Conservation (phyloP, 1,140 invertebrate genomes). For the Bombus turneri region DNA sequence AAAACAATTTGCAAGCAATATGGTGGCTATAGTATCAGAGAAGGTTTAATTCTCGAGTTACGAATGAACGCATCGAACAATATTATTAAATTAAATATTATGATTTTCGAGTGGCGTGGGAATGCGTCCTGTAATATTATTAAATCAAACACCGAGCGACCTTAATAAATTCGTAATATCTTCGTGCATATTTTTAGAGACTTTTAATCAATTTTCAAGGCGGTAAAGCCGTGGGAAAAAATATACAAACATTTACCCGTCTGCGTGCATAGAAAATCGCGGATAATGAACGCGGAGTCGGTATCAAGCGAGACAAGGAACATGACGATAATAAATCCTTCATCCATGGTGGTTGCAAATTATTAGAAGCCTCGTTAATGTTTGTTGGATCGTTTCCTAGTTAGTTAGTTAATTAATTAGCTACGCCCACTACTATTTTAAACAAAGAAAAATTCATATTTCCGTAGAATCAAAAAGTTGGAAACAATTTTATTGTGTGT, state of each 20-base stretch:
- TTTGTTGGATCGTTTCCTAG: background rate
- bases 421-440: too few relatives aligned
- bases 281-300: background rate
- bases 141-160: constrained; percentile 3
- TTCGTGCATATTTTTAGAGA: background rate
- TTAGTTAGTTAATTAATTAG: too few relatives aligned
- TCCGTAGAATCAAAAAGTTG: too few relatives aligned
- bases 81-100: constrained; percentile 24
- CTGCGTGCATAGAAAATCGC: background rate
- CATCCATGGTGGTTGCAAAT: background rate
- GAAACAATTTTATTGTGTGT: too few relatives aligned
- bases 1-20: constrained; percentile 3
- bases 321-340: background rate
- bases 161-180: background rate
- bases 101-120: background rate
- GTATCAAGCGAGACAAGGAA: background rate
- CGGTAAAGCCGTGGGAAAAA: too few relatives aligned
- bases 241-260: background rate
- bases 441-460: too few relatives aligned
- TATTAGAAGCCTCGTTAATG: background rate
- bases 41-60: background rate
- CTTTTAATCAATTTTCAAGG: background rate
- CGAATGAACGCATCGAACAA: background rate
- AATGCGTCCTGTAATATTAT: background rate
- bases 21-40: too few relatives aligned